Percentiles rank a stretch among this genome's conserved stretches.
Evolutionary conservation across 2,888 invertebrate species (phyloP).

Genomic region (Thymelicus sylvestris): DNA sequence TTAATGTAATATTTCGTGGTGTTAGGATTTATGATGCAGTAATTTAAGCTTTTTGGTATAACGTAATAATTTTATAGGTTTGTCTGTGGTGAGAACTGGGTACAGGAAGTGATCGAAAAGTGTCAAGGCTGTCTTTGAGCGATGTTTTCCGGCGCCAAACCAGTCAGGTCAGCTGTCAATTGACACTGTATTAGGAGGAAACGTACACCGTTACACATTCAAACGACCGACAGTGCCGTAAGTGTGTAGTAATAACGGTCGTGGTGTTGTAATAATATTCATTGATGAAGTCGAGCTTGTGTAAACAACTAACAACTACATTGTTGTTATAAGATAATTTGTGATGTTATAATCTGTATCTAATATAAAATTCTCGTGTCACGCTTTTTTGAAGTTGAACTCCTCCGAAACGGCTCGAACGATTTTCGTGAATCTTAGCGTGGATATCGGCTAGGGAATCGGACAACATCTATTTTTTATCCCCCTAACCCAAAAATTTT

Average conservation of each 20-base stretch:
- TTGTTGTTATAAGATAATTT: neutral
- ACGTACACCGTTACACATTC: conserved; percentile 36
- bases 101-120: conserved; percentile 68
- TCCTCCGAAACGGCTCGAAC: too few relatives aligned
- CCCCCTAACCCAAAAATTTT: too few relatives aligned
- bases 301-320: neutral
- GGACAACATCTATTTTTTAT: too few relatives aligned
- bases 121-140: conserved; percentile 64
- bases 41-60: conserved; percentile 15
- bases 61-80: conserved; percentile 17
- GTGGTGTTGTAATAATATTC: conserved; percentile 31
- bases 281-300: conserved; percentile 33
- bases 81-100: conserved; percentile 46
- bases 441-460: too few relatives aligned
- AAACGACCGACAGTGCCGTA: conserved; percentile 31
- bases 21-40: conserved; percentile 16
- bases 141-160: conserved; percentile 66
- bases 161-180: conserved; percentile 48
- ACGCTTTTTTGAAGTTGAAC: too few relatives aligned
- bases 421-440: too few relatives aligned
- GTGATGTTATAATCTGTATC: neutral
- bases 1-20: conserved; percentile 15
- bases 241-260: conserved; percentile 33
- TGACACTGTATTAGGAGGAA: conserved; percentile 44
- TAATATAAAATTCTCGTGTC: too few relatives aligned